phyloP scores from a whole-genome alignment of 2,888 invertebrate genomes.

The Thymelicus sylvestris region DNA sequence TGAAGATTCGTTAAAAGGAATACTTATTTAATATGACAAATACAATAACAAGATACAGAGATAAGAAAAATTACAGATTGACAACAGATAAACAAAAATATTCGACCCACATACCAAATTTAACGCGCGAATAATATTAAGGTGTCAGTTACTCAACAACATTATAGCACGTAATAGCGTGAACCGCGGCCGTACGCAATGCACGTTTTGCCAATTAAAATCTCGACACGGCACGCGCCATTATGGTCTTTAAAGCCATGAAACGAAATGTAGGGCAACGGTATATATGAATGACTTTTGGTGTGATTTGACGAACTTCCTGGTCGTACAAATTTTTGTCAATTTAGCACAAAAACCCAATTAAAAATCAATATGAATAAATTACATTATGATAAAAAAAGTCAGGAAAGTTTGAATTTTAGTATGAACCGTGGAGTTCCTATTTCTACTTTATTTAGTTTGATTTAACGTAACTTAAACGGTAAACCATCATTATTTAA shows the following conservation, averaged over 20 bases:
- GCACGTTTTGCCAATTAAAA: slow-evolving; percentile 42
- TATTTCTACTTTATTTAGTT: no score
- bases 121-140: slow-evolving; percentile 28
- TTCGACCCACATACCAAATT: slow-evolving; percentile 26
- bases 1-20: no score
- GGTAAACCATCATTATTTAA: no score
- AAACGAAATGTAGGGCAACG: slow-evolving; percentile 30
- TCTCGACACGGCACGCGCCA: slow-evolving; percentile 33
- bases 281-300: neutral
- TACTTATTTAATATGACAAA: no score
- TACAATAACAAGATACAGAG: neutral
- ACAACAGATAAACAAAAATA: slow-evolving; percentile 21
- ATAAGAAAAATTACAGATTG: slow-evolving; percentile 5
- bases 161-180: slow-evolving; percentile 26
- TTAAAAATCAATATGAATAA: no score
- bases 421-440: no score
- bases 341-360: no score
- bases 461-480: no score
- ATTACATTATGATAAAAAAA: no score
- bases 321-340: neutral
- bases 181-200: slow-evolving; percentile 15
- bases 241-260: slow-evolving; percentile 39
- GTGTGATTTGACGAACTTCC: slow-evolving; percentile 12
- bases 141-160: slow-evolving; percentile 32
- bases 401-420: no score